A percentile compares a stretch with the other conserved stretches of the same genome.
Evolutionary conservation across 2,888 invertebrate genomes (phyloP).

Genomic region (Metalampra italica): DNA sequence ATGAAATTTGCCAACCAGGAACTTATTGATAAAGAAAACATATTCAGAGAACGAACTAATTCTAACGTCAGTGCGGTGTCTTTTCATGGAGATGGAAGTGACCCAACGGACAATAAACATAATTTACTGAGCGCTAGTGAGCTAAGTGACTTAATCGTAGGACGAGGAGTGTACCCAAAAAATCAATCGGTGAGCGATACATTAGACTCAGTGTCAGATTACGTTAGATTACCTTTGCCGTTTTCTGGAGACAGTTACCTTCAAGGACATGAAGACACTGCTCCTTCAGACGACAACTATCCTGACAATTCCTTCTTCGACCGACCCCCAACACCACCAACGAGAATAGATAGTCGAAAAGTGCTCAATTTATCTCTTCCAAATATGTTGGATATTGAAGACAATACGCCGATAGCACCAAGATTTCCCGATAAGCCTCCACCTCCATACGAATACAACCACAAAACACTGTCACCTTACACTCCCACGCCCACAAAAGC

Average conservation of each 20-base stretch:
- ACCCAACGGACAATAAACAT: conserved; percentile 88
- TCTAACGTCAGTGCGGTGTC: conserved; percentile 89
- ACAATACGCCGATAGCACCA: conserved; percentile 31
- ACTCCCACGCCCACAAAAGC: conserved; percentile 64
- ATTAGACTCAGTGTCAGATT: conserved; percentile 93
- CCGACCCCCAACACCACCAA: conserved; percentile 83
- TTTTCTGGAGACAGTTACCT: conserved; percentile 79
- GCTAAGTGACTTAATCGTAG: conserved; percentile 89
- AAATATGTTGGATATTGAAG: conserved; percentile 64
- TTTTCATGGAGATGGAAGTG: conserved; percentile 93
- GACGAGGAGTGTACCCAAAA: conserved; percentile 85
- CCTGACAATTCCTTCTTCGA: conserved; percentile 71
- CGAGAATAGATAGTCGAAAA: conserved; percentile 82
- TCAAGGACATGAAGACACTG: conserved; percentile 78
- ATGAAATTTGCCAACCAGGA: conserved; percentile 53
- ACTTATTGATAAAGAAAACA: conserved; percentile 65
- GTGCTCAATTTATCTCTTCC: conserved; percentile 63
- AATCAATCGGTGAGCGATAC: conserved; percentile 89
- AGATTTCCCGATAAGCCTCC: conserved; percentile 76
- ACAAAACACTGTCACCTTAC: conserved; percentile 73
- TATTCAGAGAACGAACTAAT: conserved; percentile 84
- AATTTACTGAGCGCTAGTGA: conserved; percentile 89
- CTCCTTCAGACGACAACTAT: conserved; percentile 77
- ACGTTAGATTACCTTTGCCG: conserved; percentile 86
- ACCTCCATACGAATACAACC: conserved; percentile 83